These are phyloP conservation scores for Lipotes vexillifer DNA, from an alignment of 2,113 vertebrate species.

Conservation along the genomic window DNA sequence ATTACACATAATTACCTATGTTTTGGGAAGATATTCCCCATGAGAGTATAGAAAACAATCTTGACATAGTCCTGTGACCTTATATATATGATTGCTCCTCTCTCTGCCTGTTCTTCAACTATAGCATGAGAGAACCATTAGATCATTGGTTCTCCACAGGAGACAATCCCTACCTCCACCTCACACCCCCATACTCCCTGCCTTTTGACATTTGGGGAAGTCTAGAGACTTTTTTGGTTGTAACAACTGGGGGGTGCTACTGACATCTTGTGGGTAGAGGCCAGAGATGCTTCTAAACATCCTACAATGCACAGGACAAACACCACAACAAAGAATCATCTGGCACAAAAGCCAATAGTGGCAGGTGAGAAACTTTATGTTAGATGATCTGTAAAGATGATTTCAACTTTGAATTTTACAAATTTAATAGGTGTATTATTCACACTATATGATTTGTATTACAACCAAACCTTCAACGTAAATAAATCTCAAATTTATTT, in stretches of 20 bases:
- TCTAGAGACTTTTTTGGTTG: not conserved
- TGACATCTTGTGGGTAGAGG: conserved; percentile 37
- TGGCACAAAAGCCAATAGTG: not conserved
- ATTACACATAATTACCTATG: not conserved
- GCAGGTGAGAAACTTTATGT: not conserved
- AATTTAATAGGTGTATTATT: not conserved
- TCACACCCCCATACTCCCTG: not conserved
- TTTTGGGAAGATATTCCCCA: not conserved
- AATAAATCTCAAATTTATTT: not conserved
- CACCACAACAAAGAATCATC: not conserved
- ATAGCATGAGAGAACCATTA: not conserved
- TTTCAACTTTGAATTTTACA: not conserved
- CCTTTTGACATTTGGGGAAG: not conserved
- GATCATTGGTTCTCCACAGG: not conserved
- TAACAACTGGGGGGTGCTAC: not conserved
- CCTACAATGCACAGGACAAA: not conserved
- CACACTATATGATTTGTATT: not conserved
- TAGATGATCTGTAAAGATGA: not conserved
- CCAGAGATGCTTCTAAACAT: not conserved
- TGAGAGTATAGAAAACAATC: not conserved
- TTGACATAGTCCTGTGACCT: not conserved
- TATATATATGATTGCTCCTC: not conserved
- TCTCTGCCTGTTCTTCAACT: not conserved
- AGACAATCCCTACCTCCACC: not conserved
- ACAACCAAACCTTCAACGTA: not conserved